A percentile compares a stretch with the other conserved stretches of the same genome.
Evolutionary conservation across 2,888 invertebrate genomes (phyloP).

Genomic region (Belgica antarctica): DNA sequence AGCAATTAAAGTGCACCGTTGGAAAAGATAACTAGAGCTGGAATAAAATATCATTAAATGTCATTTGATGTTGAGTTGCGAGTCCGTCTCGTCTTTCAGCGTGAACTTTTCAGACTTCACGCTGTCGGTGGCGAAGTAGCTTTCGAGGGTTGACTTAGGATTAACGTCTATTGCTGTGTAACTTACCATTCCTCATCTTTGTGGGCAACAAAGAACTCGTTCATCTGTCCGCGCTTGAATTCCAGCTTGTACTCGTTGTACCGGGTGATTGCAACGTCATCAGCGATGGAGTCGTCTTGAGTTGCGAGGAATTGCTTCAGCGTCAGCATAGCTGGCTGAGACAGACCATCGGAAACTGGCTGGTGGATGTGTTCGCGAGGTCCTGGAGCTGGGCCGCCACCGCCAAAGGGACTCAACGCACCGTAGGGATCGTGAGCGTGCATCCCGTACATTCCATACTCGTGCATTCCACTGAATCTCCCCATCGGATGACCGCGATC

Average conservation of each 20-base stretch:
- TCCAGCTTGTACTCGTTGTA: conserved; percentile 98
- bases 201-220: conserved; percentile 97
- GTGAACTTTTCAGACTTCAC: background rate
- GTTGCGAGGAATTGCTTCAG: conserved; percentile 95
- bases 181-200: conserved; percentile 99
- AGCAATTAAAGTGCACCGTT: conserved; percentile 23
- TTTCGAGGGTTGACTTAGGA: background rate
- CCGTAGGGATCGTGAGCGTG: conserved; percentile 51
- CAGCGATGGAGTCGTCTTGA: conserved; percentile 96
- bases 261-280: conserved; percentile 92
- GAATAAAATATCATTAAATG: conserved; percentile 24
- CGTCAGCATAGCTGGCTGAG: conserved; percentile 93
- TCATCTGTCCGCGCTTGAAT: conserved; percentile 91
- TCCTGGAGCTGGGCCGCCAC: conserved; percentile 51
- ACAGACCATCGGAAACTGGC: conserved; percentile 56
- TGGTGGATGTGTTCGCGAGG: conserved; percentile 47
- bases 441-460: conserved; percentile 51
- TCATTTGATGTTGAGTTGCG: too few species aligned
- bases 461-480: conserved; percentile 54
- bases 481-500: conserved; percentile 53
- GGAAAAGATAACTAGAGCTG: conserved; percentile 35
- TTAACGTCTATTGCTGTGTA: background rate
- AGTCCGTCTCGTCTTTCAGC: background rate
- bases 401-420: conserved; percentile 16
- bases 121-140: background rate